Base-by-base conservation (phyloP, 30 jellyfish, hydroid and myxozoan genomes). In the Aurelia coerulea region DNA sequence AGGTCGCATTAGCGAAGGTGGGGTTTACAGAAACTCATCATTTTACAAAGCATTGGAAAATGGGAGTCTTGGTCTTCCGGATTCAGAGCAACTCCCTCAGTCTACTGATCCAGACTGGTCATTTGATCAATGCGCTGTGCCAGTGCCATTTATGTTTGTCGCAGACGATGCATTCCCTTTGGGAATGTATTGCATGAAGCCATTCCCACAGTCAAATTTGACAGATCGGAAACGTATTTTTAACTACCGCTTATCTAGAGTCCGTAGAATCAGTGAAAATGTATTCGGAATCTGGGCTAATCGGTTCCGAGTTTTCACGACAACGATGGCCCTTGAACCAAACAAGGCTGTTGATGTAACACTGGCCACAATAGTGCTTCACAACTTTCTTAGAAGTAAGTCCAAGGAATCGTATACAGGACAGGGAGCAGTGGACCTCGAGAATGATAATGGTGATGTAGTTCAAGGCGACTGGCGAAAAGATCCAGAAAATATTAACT, bases 1-100 rank as follows among this genome's bases (percentile, higher is more conserved):
- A 65, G 83, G 90, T n/a, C 82, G 42, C 5, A 62, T 79, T 5
- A 79, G 69, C 18, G 84, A 60, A 1, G 84, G 90, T 2, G 90
- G 90, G 6, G 82, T 79, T 11, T 79, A 79, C 68, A 9, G 90
- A 35, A 62, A 35, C 9, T 79, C 84, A 4, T 37, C 41, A 17
- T 39, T 63, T 79, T 39, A 18, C 12, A 14, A n/a, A 65, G 56
- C 56, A 4, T 46, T 46, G 12, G 14, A 46, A 14, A 12, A 72
- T 79, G 39, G 53, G 9, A 60, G 68, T 4, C 59, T 74, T 31
- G 54, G 52, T 23, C 54, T 79, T 10, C 81, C 90, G 5, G 83
- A 33, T 23, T 50, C 83, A n/a, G 50, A 18, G 68, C 82, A 73
- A 6, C 72, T 65, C 19, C 90, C 90, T 8, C 42, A 79, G 71